Evolutionary conservation across 2,797 vertebrate genomes (phyloP).

Genomic region (Hypotaenidia okinawae): DNA sequence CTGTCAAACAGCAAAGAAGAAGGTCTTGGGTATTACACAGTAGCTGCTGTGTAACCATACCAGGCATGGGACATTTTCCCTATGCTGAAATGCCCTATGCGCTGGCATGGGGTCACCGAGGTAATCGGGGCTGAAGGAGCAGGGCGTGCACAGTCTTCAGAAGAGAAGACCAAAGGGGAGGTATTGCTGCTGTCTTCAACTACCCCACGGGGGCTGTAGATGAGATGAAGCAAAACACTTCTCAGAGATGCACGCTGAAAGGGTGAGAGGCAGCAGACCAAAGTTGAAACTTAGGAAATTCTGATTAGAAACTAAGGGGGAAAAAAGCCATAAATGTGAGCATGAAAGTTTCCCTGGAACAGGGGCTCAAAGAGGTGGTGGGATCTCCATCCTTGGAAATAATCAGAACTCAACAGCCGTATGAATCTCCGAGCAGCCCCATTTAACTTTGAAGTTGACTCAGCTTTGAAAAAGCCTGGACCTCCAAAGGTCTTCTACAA

Average conservation of each 20-base stretch:
- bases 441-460: not conserved
- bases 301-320: not conserved
- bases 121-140: not conserved
- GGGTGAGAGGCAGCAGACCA: not conserved
- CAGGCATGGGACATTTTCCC: not conserved
- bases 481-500: not conserved
- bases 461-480: not conserved
- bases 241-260: not conserved
- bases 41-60: not conserved
- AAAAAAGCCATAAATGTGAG: accelerated
- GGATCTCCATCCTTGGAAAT: not conserved
- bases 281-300: not conserved
- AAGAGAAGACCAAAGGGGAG: not conserved
- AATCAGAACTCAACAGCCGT: not conserved
- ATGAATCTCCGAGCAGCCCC: not conserved
- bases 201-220: not conserved
- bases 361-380: not conserved
- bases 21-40: not conserved
- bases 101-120: not conserved
- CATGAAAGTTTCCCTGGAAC: not conserved
- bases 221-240: not conserved
- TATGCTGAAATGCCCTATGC: not conserved
- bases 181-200: not conserved
- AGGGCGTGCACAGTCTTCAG: not conserved
- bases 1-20: not conserved